Conservation (phyloP, 1,140 invertebrate species). For the Drosophila ercepeae region DNA sequence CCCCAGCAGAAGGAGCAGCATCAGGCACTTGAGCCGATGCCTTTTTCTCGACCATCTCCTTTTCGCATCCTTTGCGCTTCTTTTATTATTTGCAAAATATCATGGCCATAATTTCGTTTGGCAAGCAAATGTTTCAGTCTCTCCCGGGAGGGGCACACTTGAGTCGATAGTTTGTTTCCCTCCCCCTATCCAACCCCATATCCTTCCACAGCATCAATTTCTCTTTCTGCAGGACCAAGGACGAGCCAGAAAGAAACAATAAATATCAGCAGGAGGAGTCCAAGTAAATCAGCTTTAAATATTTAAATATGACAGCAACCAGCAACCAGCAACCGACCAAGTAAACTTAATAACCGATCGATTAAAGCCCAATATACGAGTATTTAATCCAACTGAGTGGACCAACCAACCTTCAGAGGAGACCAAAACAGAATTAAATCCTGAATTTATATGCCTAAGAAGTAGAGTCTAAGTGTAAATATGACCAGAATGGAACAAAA, state of each 20-base stretch:
- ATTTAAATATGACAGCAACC: conserved; percentile 19
- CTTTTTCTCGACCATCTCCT: conserved; percentile 8
- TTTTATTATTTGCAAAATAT: conserved; percentile 53
- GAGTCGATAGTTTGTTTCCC: conserved; percentile 46
- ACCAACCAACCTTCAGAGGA: conserved; percentile 32
- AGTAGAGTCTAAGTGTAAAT: conserved; percentile 63
- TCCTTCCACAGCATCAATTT: conserved; percentile 24
- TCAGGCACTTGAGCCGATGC: conserved; percentile 17
- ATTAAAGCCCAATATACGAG: conserved; percentile 21
- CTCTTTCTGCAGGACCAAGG: conserved; percentile 53
- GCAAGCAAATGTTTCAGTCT: conserved; percentile 33
- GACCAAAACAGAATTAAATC: conserved; percentile 17
- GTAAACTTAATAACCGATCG: conserved; percentile 16
- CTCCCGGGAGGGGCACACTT: conserved; percentile 46
- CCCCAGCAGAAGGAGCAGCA: background rate
- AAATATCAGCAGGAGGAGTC: conserved; percentile 39
- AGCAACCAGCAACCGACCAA: conserved; percentile 35
- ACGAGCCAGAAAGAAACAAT: conserved; percentile 14
- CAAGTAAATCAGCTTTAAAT: conserved; percentile 45
- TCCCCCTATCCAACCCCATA: background rate
- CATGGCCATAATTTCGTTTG: conserved; percentile 68
- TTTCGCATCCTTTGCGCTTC: background rate
- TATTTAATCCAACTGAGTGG: conserved; percentile 42
- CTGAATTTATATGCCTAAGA: conserved; percentile 30
- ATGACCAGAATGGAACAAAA: conserved; percentile 67